These are phyloP conservation scores for Mionectes olivaceus DNA, from an alignment of 2,797 vertebrate species.

Conservation along the genomic window DNA sequence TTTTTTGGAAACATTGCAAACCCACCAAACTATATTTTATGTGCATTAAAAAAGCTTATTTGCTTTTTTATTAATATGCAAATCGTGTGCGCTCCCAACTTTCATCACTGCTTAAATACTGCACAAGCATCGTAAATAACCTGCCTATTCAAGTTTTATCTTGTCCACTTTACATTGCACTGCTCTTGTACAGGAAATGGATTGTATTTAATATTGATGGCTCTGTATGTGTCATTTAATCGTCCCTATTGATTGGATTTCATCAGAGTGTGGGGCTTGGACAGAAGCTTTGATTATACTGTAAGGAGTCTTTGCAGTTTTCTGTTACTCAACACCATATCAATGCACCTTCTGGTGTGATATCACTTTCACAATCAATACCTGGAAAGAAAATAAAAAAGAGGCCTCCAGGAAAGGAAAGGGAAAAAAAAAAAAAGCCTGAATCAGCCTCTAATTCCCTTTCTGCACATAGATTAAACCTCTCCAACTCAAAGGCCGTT, in stretches of 20 bases:
- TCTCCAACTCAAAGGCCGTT: constrained; percentile 55
- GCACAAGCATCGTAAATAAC: constrained; percentile 63
- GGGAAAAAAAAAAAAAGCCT: not conserved
- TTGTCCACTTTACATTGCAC: constrained; percentile 69
- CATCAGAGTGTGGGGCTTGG: constrained; percentile 78
- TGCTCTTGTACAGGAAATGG: constrained; percentile 83
- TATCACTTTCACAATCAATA: constrained; percentile 87
- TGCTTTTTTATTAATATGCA: constrained; percentile 24
- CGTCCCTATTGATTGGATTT: constrained; percentile 90
- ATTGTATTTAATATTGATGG: constrained; percentile 92
- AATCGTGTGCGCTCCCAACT: not conserved
- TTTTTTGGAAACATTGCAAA: not conserved
- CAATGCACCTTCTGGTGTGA: constrained; percentile 84
- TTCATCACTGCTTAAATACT: constrained; percentile 62
- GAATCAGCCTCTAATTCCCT: constrained; percentile 46
- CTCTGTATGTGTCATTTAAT: constrained; percentile 93
- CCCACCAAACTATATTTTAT: not conserved
- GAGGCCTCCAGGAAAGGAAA: constrained; percentile 67
- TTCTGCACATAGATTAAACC: constrained; percentile 71
- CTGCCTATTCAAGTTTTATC: constrained; percentile 75
- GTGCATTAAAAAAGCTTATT: not conserved
- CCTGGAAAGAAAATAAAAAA: constrained; percentile 77
- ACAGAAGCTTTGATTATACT: constrained; percentile 83
- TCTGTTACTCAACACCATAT: constrained; percentile 80
- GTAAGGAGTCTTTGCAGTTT: constrained; percentile 79